Conservation (phyloP, 2,113 vertebrate genomes). For the Spizaetus ornatus region DNA sequence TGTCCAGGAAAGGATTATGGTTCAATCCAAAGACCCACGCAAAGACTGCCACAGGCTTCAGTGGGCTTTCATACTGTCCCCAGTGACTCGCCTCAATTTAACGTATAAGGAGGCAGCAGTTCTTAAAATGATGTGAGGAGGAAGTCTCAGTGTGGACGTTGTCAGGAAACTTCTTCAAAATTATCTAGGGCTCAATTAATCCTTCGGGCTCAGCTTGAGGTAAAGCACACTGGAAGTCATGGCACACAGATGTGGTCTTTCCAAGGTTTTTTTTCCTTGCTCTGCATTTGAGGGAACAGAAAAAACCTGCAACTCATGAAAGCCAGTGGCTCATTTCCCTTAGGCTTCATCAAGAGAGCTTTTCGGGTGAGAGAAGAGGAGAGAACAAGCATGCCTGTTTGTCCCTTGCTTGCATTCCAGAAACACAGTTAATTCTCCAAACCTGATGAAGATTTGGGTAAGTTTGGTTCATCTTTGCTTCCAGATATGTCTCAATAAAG, state of each 20-base stretch:
- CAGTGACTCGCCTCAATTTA: not conserved
- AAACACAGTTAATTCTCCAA: not conserved
- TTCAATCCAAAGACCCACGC: not conserved
- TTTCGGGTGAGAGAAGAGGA: not conserved
- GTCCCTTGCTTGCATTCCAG: not conserved
- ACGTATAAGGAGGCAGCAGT: not conserved
- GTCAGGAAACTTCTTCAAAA: not conserved
- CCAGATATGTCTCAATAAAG: fast-evolving
- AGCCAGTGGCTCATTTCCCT: not conserved
- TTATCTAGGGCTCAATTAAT: not conserved
- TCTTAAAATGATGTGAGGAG: not conserved
- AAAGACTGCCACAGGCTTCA: not conserved
- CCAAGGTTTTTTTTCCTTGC: not conserved
- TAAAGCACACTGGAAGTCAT: not conserved
- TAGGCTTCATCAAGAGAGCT: not conserved
- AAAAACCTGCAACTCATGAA: not conserved
- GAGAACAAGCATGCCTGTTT: not conserved
- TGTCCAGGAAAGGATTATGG: not conserved
- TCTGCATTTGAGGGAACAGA: not conserved
- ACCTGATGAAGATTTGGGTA: not conserved
- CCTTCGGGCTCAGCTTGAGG: not conserved
- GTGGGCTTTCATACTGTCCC: not conserved
- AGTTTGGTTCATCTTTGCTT: not conserved
- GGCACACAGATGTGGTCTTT: fast-evolving
- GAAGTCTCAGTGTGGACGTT: not conserved